A percentile compares a stretch with the other conserved stretches of the same genome.
Evolutionary conservation across 2,113 vertebrate genomes (phyloP).

Genomic region (Myotis brandtii): DNA sequence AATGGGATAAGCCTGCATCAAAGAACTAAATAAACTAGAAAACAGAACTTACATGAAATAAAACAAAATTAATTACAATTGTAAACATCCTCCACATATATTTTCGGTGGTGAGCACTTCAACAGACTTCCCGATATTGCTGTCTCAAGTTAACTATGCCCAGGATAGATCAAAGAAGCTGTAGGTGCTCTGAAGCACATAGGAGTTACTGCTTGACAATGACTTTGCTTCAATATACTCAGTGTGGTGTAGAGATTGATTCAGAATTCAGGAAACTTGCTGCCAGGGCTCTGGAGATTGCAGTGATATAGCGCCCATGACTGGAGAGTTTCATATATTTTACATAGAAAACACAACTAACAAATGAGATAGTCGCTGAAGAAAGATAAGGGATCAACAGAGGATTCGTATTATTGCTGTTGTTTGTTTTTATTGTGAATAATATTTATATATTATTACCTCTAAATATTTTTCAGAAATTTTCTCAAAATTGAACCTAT

Average conservation of each 20-base stretch:
- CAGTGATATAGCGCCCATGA: fast-evolving
- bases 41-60: constrained; percentile 32
- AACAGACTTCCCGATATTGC: background rate
- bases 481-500: background rate
- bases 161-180: background rate
- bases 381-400: background rate
- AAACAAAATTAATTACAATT: constrained; percentile 49
- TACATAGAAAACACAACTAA: background rate
- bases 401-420: background rate
- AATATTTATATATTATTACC: background rate
- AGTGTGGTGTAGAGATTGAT: background rate
- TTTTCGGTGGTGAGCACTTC: constrained; percentile 53
- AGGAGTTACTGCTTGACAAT: background rate
- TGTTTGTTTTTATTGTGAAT: background rate
- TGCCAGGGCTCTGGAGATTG: background rate
- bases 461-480: background rate
- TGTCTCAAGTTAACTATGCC: background rate
- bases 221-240: background rate
- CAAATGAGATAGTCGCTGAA: background rate
- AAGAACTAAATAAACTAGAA: constrained; percentile 53
- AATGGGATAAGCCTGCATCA: constrained; percentile 12
- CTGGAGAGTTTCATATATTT: background rate
- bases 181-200: background rate
- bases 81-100: background rate
- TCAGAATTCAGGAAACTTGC: background rate